Evolutionary conservation across 2,113 vertebrate species (phyloP).

Genomic region (Solenodon paradoxus): DNA sequence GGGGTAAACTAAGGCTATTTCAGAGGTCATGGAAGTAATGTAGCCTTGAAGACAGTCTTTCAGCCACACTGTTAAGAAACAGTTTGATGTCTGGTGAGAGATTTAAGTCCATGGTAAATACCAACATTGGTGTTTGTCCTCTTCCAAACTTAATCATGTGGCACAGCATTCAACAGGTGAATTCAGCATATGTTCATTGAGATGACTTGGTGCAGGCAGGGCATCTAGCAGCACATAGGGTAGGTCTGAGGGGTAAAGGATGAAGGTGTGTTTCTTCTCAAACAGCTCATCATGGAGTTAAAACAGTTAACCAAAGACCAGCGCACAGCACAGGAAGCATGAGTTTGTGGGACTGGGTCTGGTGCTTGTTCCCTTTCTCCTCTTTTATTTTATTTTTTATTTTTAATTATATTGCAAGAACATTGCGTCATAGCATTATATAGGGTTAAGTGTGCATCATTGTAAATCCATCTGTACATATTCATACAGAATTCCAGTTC

Average conservation of each 20-base stretch:
- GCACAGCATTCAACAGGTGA: background rate
- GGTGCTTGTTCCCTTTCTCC: background rate
- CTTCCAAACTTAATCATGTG: rapidly evolving
- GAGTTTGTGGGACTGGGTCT: no score
- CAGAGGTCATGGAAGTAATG: background rate
- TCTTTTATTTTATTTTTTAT: no score
- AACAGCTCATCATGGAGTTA: background rate
- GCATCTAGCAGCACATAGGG: background rate
- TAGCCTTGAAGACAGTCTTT: background rate
- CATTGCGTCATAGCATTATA: no score
- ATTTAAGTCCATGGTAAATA: background rate
- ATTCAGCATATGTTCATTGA: background rate
- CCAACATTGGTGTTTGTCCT: background rate
- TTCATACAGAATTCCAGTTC: no score
- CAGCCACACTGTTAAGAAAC: background rate
- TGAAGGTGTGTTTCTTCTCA: background rate
- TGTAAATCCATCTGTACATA: no score
- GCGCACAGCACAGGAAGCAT: background rate
- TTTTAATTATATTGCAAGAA: no score
- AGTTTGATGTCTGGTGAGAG: background rate
- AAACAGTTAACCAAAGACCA: background rate
- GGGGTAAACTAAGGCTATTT: background rate
- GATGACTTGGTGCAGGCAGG: background rate
- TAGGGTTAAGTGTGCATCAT: no score
- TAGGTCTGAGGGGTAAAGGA: background rate